Conservation (phyloP, 2,797 vertebrate genomes). For the Schizothorax lantsangensis region DNA sequence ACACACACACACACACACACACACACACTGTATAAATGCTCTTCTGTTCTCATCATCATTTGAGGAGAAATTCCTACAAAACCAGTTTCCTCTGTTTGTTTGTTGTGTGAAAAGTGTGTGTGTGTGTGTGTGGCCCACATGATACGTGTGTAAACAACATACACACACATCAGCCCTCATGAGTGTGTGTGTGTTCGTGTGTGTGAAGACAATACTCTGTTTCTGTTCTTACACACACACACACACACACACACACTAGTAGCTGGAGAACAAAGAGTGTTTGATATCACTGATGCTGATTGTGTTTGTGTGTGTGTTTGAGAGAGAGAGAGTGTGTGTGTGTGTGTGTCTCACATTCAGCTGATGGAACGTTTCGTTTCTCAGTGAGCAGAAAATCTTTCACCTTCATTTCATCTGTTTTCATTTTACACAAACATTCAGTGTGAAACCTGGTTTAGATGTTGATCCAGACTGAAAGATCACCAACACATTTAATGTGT, state of each 20-base stretch:
- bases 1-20: conserved; percentile 17
- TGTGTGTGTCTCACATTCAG: neutral
- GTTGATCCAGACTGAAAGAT: neutral
- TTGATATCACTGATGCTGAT: conserved; percentile 17
- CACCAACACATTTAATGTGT: neutral
- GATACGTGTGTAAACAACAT: conserved; percentile 4
- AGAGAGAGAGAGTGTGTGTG: conserved; percentile 55
- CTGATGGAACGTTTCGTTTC: neutral
- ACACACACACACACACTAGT: neutral
- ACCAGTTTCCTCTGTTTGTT: conserved; percentile 15
- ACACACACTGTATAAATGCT: conserved; percentile 1
- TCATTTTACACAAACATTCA: neutral
- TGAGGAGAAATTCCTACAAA: conserved; percentile 11
- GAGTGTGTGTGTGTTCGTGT: conserved; percentile 34
- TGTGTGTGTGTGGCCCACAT: neutral
- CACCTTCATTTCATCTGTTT: neutral
- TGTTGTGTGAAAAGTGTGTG: neutral
- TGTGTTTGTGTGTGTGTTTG: conserved; percentile 63
- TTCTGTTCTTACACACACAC: neutral
- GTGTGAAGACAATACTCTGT: conserved; percentile 33
- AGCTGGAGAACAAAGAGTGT: conserved; percentile 22
- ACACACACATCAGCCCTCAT: conserved; percentile 29
- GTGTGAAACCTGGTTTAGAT: neutral
- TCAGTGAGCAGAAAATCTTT: neutral
- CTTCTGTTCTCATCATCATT: neutral